Evolutionary conservation across 1,140 invertebrate genomes (phyloP).

Genomic region (Trypoxylus dichotomus): DNA sequence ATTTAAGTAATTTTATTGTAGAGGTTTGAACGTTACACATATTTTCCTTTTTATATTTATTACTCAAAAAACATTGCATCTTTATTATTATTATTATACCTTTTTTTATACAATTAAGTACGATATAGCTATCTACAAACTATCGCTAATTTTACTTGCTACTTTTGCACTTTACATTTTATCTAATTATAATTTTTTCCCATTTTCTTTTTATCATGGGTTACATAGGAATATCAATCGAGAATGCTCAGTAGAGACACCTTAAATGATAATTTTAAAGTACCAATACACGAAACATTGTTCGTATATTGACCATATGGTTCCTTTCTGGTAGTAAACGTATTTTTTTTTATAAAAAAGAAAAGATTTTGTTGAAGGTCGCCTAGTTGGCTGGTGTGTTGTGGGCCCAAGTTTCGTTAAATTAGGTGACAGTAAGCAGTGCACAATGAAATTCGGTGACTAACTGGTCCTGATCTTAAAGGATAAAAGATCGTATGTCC

Average conservation of each 20-base stretch:
- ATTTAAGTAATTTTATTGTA: slow-evolving; percentile 33
- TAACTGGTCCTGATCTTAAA: no score
- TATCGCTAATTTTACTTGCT: slow-evolving; percentile 13
- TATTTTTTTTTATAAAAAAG: no score
- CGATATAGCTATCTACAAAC: slow-evolving; percentile 25
- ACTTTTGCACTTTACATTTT: slow-evolving; percentile 30
- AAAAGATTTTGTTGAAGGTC: no score
- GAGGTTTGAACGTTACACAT: slow-evolving; percentile 33
- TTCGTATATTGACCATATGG: neutral
- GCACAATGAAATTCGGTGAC: no score
- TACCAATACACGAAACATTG: neutral
- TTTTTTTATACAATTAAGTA: slow-evolving; percentile 21
- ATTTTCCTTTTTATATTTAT: slow-evolving; percentile 30
- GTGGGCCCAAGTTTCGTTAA: no score
- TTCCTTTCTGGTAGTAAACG: neutral
- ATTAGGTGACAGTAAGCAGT: no score
- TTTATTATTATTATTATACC: slow-evolving; percentile 25
- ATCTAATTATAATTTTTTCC: slow-evolving; percentile 3
- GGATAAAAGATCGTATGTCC: no score
- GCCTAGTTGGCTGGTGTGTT: no score
- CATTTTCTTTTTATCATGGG: neutral
- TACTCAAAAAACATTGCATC: slow-evolving; percentile 34
- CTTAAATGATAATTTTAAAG: neutral
- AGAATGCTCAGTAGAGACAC: neutral
- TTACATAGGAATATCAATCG: slow-evolving; percentile 27